Evolutionary conservation across 1,140 invertebrate genomes (phyloP).

Genomic region (Acromyrmex heyeri): DNA sequence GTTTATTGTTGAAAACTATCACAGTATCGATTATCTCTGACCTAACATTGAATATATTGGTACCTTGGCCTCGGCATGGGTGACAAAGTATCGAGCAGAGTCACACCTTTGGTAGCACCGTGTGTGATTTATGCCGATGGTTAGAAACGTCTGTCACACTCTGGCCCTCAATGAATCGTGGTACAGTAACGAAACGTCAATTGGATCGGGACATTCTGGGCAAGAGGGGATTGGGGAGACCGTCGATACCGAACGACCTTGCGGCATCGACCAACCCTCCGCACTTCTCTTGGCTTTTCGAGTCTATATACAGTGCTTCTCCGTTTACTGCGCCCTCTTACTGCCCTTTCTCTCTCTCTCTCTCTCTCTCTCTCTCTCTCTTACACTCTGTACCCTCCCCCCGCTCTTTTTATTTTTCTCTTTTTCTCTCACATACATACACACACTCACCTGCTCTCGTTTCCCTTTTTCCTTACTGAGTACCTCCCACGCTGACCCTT

Average conservation of each 20-base stretch:
- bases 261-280: constrained; percentile 74
- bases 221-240: constrained; percentile 29
- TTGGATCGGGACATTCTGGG: constrained; percentile 47
- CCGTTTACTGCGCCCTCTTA: constrained; percentile 40
- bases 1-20: constrained; percentile 8
- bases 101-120: constrained; percentile 53
- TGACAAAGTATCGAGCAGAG: constrained; percentile 19
- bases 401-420: background rate
- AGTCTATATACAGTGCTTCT: constrained; percentile 61
- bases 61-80: background rate
- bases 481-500: constrained; percentile 24
- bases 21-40: constrained; percentile 1
- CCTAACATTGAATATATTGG: constrained; percentile 26
- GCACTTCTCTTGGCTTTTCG: constrained; percentile 65
- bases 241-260: constrained; percentile 79
- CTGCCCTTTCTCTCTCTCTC: background rate
- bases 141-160: constrained; percentile 45
- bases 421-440: background rate
- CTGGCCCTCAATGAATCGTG: constrained; percentile 61
- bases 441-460: background rate
- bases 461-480: background rate
- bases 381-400: background rate
- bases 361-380: background rate
- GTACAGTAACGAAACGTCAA: constrained; percentile 47
- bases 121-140: constrained; percentile 47